Conservation (phyloP, 1,140 invertebrate genomes). For the Heliconius congener region DNA sequence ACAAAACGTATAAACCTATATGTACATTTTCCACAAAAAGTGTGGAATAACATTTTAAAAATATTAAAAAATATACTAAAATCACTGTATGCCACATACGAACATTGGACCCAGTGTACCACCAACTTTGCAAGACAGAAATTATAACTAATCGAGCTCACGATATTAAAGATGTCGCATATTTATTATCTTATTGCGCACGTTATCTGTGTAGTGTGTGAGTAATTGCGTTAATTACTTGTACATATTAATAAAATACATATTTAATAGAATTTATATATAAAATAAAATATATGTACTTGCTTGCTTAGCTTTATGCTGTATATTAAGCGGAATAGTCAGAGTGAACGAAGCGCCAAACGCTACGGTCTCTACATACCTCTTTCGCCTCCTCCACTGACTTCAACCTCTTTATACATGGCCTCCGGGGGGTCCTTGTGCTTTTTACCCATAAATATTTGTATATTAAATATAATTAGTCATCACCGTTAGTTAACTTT, state of each 20-base stretch:
- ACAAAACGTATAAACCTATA: too few relatives aligned
- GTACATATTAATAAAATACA: not conserved
- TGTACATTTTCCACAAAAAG: too few relatives aligned
- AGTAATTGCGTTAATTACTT: conserved; percentile 6
- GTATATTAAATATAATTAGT: not conserved
- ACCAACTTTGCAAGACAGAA: conserved; percentile 15
- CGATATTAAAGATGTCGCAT: conserved; percentile 20
- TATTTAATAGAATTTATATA: not conserved
- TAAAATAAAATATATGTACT: not conserved
- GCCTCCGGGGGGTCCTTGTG: too few relatives aligned
- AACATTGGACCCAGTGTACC: not conserved
- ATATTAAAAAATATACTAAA: not conserved
- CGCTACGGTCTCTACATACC: too few relatives aligned
- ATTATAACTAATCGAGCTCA: conserved; percentile 20
- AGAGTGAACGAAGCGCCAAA: too few relatives aligned
- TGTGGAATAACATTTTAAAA: too few relatives aligned
- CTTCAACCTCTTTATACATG: too few relatives aligned
- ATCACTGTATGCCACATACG: not conserved
- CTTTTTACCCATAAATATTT: not conserved
- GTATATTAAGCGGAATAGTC: too few relatives aligned
- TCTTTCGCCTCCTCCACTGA: too few relatives aligned
- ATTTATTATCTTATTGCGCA: conserved; percentile 12
- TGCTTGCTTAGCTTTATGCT: too few relatives aligned
- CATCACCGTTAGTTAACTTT: too few relatives aligned
- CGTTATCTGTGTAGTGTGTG: conserved; percentile 14